These are phyloP conservation scores for Priocnemis perturbator DNA, from an alignment of 2,888 invertebrate genomes.

Conservation along the genomic window DNA sequence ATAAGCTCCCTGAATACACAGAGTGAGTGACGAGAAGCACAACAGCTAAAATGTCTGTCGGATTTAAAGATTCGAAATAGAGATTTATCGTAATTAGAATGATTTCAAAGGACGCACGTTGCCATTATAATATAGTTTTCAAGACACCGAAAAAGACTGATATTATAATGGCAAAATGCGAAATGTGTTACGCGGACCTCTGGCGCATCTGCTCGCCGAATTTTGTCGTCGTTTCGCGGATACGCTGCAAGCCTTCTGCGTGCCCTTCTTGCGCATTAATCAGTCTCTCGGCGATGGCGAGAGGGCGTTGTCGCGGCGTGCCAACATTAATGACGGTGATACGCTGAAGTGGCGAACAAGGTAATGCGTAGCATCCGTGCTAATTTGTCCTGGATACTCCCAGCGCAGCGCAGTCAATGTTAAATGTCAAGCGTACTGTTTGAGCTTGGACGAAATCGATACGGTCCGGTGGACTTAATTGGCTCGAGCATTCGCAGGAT, in stretches of 20 bases:
- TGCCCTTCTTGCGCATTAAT: slow-evolving; percentile 21
- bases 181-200: no score
- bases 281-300: slow-evolving; percentile 14
- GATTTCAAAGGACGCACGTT: no score
- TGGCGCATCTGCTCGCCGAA: no score
- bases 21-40: no score
- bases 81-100: no score
- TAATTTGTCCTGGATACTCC: slow-evolving; percentile 34
- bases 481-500: background rate
- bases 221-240: no score
- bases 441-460: slow-evolving; percentile 20
- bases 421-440: slow-evolving; percentile 4
- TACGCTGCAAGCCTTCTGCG: background rate
- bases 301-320: slow-evolving; percentile 21
- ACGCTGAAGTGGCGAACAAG: slow-evolving; percentile 51
- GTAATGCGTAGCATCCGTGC: slow-evolving; percentile 53
- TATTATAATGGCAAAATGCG: no score
- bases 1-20: no score
- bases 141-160: no score
- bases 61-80: no score
- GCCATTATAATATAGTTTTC: no score
- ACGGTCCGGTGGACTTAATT: background rate
- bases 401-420: slow-evolving; percentile 16
- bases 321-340: slow-evolving; percentile 49
- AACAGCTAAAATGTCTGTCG: no score